Evolutionary conservation across 2,797 vertebrate genomes (phyloP).

Genomic region (Gastrophryne carolinensis): DNA sequence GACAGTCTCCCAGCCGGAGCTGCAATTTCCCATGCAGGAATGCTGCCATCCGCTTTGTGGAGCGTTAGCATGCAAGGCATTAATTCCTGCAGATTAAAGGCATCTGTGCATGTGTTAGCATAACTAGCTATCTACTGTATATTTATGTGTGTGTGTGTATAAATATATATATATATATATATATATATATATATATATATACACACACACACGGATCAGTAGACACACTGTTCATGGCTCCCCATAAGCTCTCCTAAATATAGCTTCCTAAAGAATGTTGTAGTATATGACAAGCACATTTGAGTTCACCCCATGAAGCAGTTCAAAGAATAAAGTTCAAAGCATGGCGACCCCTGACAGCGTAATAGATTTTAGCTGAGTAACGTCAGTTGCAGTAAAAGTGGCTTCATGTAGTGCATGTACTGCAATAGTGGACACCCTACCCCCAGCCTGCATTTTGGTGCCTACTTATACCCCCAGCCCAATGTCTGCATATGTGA

Average conservation of each 20-base stretch:
- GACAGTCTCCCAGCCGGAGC: background rate
- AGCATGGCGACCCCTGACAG: background rate
- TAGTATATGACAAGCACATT: too few species aligned
- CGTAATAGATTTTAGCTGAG: too few species aligned
- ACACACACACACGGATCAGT: background rate
- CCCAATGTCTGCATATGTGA: too few species aligned
- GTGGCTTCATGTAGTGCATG: too few species aligned
- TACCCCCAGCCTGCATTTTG: too few species aligned
- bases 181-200: too few species aligned
- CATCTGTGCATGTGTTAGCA: background rate
- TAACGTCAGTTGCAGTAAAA: too few species aligned
- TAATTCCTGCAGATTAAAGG: background rate
- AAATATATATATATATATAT: too few species aligned
- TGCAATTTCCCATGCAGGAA: conserved; percentile 2
- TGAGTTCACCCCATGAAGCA: background rate
- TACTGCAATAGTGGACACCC: too few species aligned
- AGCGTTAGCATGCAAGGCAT: background rate
- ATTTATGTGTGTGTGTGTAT: too few species aligned
- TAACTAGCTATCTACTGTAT: too few species aligned
- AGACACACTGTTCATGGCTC: background rate
- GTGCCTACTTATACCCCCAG: too few species aligned
- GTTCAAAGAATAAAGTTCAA: background rate
- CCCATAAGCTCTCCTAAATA: background rate
- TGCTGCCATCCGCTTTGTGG: conserved; percentile 13
- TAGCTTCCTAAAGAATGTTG: background rate